Evolutionary conservation across 92 coral and sea anemone species (phyloP).

Genomic region (Phenganax subtilis): DNA sequence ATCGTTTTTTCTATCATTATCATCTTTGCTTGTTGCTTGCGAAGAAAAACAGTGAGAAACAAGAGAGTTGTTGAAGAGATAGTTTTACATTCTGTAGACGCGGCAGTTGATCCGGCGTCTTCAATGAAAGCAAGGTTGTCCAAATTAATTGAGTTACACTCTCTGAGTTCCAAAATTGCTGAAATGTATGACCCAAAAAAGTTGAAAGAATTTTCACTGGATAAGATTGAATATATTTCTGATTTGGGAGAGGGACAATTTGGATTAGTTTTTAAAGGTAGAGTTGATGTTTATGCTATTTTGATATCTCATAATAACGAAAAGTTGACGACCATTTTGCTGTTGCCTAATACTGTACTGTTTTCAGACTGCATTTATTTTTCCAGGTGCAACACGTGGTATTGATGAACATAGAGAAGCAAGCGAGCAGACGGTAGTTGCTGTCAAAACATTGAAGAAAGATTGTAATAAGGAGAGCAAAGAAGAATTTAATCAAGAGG

Average conservation of each 20-base stretch:
- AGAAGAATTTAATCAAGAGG: slow-evolving; percentile 68
- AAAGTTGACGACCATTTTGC: too few relatives aligned
- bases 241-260: slow-evolving; percentile 97
- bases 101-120: neutral
- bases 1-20: slow-evolving; percentile 18
- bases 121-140: slow-evolving; percentile 19
- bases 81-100: neutral
- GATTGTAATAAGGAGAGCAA: slow-evolving; percentile 76
- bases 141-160: neutral
- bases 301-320: too few relatives aligned
- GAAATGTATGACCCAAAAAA: slow-evolving; percentile 70
- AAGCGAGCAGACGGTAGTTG: slow-evolving; percentile 64
- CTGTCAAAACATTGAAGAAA: slow-evolving; percentile 83
- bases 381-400: slow-evolving; percentile 67
- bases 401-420: slow-evolving; percentile 55
- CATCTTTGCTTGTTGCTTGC: neutral
- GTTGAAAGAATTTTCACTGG: slow-evolving; percentile 71
- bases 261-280: slow-evolving; percentile 92
- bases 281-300: neutral
- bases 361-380: neutral
- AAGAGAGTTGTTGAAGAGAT: neutral
- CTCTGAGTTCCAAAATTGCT: slow-evolving; percentile 16
- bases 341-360: too few relatives aligned
- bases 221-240: slow-evolving; percentile 73
- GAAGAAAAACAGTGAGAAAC: neutral